A percentile compares a stretch with the other conserved stretches of the same genome.
Evolutionary conservation across 2,797 vertebrate genomes (phyloP).

Genomic region (Odontamblyopus rebecca): DNA sequence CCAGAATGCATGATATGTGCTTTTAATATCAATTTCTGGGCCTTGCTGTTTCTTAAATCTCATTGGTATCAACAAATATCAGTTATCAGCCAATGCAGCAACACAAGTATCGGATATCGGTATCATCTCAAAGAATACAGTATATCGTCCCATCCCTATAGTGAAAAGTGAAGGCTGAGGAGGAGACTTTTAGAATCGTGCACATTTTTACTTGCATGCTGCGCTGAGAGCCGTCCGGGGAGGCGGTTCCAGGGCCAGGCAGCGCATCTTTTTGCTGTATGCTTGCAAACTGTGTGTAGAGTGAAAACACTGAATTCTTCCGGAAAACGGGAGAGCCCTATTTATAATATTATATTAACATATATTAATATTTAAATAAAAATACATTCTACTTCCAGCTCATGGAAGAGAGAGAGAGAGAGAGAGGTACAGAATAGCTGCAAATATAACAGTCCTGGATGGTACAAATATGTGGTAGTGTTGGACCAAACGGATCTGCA

Average conservation of each 20-base stretch:
- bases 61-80: too few relatives aligned
- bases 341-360: conserved; percentile 44
- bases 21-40: neutral
- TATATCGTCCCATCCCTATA: neutral
- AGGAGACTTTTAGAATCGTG: conserved; percentile 65
- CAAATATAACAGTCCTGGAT: conserved; percentile 55
- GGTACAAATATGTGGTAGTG: conserved; percentile 57
- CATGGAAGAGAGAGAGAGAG: conserved; percentile 57
- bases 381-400: conserved; percentile 61
- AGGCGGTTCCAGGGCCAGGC: conserved; percentile 54
- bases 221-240: conserved; percentile 64
- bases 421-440: conserved; percentile 50
- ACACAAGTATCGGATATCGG: neutral
- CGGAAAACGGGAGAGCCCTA: conserved; percentile 55
- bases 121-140: neutral
- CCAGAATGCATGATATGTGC: too few relatives aligned
- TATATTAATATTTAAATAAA: conserved; percentile 29
- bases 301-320: conserved; percentile 68
- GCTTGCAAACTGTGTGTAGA: conserved; percentile 70
- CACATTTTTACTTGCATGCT: conserved; percentile 82
- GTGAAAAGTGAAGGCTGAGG: conserved; percentile 36
- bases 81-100: neutral
- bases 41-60: neutral
- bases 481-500: conserved; percentile 37
- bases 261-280: conserved; percentile 58